Base-by-base conservation (phyloP, 2,113 vertebrate species). In the Perca flavescens region DNA sequence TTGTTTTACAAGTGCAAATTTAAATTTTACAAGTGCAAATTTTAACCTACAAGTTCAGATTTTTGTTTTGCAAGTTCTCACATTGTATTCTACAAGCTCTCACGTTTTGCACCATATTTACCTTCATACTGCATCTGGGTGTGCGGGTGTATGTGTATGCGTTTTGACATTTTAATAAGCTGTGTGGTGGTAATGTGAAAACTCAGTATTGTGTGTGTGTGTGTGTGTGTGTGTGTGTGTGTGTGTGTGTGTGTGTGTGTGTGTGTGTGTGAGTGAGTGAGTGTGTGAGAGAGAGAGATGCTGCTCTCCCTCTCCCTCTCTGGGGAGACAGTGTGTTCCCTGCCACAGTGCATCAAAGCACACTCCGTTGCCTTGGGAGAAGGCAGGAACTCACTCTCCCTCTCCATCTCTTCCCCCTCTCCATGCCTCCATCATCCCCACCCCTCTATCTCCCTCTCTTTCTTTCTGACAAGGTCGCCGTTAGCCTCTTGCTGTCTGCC, bases 341-440 rank as follows among this genome's bases (percentile, higher is more conserved):
- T 94, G 94, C 92, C 95, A 95, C 84, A 84, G 87, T 78, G 89
- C 84, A 94, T 96, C 95, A 95, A 90, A 91, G 85, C 86, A 94
- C 90, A 94, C 85, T 92, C 84, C 88, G 84, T 91, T 87, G 89
- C 89, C 92, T 86, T 83, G 82, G 89, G 94, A 94, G 89, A 91
- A 93, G 82, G 86, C 87, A 86, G 84, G 79, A 78, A 85, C 88
- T 79, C 74, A 69, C 78, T 66, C 79, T 70, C 71, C 10, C 52
- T 70, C 60, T 52, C 72, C 47, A 2, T 63, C 53, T 61, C 25
- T 77, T 46, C 58, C 57, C 6, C 17, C 62, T 19, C 58, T 63
- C 85, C 40, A 21, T 61, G 80, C 56, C 71, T 90, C 85, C 80
- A 65, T 84, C 88, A 82, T 72, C 49, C 58, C 69, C 71, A 65